Percentiles rank a stretch among this genome's conserved stretches.
Conservation (phyloP, 2,113 vertebrate genomes). For the Loxodonta africana region DNA sequence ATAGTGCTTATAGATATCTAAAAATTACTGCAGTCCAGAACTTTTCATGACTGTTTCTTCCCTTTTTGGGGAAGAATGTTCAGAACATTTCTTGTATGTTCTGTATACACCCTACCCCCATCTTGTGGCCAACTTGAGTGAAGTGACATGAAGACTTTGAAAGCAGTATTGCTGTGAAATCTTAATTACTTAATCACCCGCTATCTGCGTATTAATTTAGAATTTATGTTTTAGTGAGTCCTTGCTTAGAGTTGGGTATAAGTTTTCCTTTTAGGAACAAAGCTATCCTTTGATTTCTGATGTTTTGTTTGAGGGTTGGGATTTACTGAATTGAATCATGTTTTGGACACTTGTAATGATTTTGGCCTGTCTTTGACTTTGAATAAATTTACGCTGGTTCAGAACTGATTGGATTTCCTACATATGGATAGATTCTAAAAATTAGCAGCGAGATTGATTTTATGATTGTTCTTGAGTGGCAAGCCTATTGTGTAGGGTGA, state of each 20-base stretch:
- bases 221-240: conserved; percentile 12
- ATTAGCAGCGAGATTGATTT: conserved; percentile 30
- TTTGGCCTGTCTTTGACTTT: conserved; percentile 9
- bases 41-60: background rate
- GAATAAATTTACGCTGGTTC: conserved; percentile 25
- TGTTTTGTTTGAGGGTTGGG: conserved; percentile 11
- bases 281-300: conserved; percentile 7
- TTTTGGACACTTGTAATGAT: background rate
- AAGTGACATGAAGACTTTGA: background rate
- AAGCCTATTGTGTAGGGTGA: background rate
- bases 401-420: background rate
- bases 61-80: background rate
- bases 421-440: background rate
- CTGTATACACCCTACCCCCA: too few relatives aligned
- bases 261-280: background rate
- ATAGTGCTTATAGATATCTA: background rate
- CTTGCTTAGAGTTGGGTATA: background rate
- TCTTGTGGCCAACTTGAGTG: background rate
- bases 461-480: conserved; percentile 22
- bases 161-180: background rate
- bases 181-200: background rate
- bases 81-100: background rate
- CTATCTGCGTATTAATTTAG: conserved; percentile 32
- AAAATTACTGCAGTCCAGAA: background rate
- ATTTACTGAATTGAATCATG: background rate